These are phyloP conservation scores for Temnothorax unifasciatus DNA, from an alignment of 2,888 invertebrate genomes.

Conservation along the genomic window DNA sequence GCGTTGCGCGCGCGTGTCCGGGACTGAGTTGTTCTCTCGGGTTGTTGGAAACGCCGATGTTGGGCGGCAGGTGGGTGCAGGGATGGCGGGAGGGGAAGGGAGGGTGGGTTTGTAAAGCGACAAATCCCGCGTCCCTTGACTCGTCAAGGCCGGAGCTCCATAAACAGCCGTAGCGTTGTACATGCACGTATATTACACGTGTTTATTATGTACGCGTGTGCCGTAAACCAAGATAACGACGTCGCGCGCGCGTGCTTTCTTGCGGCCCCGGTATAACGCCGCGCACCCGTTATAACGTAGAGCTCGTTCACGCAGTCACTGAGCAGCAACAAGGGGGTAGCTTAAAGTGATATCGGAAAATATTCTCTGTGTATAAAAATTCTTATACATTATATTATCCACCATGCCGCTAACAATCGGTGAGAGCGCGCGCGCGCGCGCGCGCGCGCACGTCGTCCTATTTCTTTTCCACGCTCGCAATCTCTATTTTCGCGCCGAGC, in stretches of 20 bases:
- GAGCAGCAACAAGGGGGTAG: slow-evolving; percentile 50
- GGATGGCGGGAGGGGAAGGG: background rate
- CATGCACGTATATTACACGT: slow-evolving; percentile 47
- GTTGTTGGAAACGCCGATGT: slow-evolving; percentile 9
- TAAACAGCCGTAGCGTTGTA: slow-evolving; percentile 49
- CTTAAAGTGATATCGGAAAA: slow-evolving; percentile 55
- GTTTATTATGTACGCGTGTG: slow-evolving; percentile 52
- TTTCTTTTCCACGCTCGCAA: slow-evolving; percentile 41
- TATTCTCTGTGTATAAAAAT: slow-evolving; percentile 49
- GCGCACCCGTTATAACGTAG: slow-evolving; percentile 57
- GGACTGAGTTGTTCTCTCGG: slow-evolving; percentile 40
- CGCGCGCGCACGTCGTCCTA: slow-evolving; percentile 24
- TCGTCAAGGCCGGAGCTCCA: slow-evolving; percentile 62
- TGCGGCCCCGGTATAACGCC: slow-evolving; percentile 29
- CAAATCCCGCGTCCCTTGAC: slow-evolving; percentile 64
- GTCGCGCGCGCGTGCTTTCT: slow-evolving; percentile 50
- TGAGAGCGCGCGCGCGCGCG: slow-evolving; percentile 4
- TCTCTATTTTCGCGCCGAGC: slow-evolving; percentile 48
- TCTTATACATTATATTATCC: slow-evolving; percentile 48
- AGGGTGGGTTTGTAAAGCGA: slow-evolving; percentile 34
- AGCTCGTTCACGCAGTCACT: slow-evolving; percentile 54
- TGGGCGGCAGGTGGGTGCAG: background rate
- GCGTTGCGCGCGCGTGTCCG: slow-evolving; percentile 32
- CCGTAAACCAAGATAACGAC: slow-evolving; percentile 58
- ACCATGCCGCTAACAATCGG: background rate